Evolutionary conservation across 2,797 vertebrate species (phyloP).

Genomic region (Triplophysa yarkandensis): DNA sequence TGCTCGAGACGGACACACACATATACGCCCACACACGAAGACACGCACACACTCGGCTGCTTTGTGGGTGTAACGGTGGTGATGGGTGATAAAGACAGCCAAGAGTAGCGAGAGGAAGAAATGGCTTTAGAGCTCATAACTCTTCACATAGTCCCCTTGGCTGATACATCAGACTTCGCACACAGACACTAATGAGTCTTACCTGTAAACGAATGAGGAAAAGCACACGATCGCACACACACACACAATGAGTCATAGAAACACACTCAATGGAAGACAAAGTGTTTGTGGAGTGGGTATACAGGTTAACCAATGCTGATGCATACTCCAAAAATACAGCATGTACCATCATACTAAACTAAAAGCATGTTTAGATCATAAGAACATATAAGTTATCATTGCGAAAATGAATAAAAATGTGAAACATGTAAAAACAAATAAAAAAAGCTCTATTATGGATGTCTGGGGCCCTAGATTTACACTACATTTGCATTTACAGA

Average conservation of each 20-base stretch:
- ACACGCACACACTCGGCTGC: conserved; percentile 1
- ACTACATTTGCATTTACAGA: no score
- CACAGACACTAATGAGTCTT: conserved; percentile 40
- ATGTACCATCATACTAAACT: background rate
- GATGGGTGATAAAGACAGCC: conserved; percentile 39
- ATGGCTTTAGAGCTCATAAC: conserved; percentile 38
- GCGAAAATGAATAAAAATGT: no score
- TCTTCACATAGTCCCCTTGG: conserved; percentile 9
- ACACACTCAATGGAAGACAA: conserved; percentile 8
- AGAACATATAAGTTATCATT: background rate
- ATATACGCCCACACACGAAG: background rate
- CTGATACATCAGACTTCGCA: conserved; percentile 31
- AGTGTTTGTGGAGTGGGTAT: conserved; percentile 21
- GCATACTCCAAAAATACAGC: conserved; percentile 3
- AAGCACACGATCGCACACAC: conserved; percentile 3
- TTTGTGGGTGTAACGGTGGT: background rate
- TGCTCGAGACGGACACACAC: conserved; percentile 1
- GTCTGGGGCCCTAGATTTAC: no score
- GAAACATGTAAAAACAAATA: no score
- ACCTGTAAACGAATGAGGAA: conserved; percentile 41
- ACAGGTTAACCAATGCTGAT: background rate
- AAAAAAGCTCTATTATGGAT: no score
- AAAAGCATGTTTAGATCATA: background rate
- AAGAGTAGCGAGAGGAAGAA: conserved; percentile 18
- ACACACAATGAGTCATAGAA: background rate